Base-by-base conservation (phyloP, 2,113 vertebrate genomes). In the Cyprinodon tularosa region DNA sequence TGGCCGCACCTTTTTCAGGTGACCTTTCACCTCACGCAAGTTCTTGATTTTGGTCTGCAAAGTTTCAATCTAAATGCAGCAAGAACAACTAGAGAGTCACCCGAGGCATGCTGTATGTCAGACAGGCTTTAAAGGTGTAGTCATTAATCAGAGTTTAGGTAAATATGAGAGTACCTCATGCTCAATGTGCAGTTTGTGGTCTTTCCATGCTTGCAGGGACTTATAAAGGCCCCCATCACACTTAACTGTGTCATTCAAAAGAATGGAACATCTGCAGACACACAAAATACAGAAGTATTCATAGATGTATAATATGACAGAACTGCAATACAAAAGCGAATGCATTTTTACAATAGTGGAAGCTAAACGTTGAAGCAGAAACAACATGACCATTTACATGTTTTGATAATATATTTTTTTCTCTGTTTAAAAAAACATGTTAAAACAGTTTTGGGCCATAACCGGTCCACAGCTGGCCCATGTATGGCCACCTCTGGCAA, bases 11-110 rank as follows among this genome's bases (percentile, higher is more conserved):
- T 96, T 96, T 90, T 98, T 98, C 80, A 99, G 91, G 86, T 98
- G 97, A 68, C 96, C 97, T 92, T 97, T 96, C 68, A 99, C 97
- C 84, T 98, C 97, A 70, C 96, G 93, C 71, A 99, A 93, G 90
- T 98, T 98, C 92, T 99, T 99, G 65, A 99, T 98, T 94, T 98
- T 99, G 68, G 96, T 97, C 91, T 99, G 98, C 81, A 99, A 93
- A 0, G 96, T 99, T 94, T 99, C 97, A 37, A 99, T 99, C 97
- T 99, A 62, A 61, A 42, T 67, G 71, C 53, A 80, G 14, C 0
- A 9, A 37, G 15, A 72, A 76, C 11, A 81, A 66, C 38, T 57
- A 74, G 11, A 77, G 39, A 81, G 39, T 29, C 65, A 40, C 45
- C 20, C 0, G 50, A 40, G 40, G 44, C 15, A 48, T 3, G 75